Conservation (phyloP, 2,888 invertebrate genomes). For the Acanthosepion esculentum region DNA sequence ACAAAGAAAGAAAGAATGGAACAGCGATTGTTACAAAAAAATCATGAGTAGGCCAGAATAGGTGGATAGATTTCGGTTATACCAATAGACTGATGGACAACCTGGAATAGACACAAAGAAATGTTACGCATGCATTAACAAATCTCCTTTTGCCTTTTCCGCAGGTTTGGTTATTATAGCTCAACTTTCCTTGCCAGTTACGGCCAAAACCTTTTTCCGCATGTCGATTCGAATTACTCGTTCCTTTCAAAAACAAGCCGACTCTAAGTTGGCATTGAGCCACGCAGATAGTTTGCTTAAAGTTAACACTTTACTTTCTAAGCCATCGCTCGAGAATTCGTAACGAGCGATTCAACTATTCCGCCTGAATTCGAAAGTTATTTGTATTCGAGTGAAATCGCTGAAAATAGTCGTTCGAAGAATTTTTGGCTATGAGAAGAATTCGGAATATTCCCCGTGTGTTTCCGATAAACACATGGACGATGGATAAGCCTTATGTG, state of each 20-base stretch:
- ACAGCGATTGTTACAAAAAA: too few species aligned
- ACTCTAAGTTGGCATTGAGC: not conserved
- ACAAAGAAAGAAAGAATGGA: too few species aligned
- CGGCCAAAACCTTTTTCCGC: slow-evolving; percentile 33
- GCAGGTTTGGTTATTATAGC: not conserved
- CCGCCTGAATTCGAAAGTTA: not conserved
- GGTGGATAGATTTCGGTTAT: too few species aligned
- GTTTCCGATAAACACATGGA: not conserved
- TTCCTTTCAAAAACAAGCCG: not conserved
- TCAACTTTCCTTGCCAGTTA: not conserved
- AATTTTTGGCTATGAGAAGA: not conserved
- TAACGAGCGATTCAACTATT: not conserved
- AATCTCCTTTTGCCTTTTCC: not conserved
- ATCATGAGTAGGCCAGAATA: too few species aligned
- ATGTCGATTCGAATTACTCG: not conserved
- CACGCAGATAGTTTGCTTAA: not conserved
- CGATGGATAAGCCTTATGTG: too few species aligned
- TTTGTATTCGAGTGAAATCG: not conserved
- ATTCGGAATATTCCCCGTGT: not conserved
- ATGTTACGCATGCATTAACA: not conserved
- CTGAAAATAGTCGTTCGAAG: rapidly evolving
- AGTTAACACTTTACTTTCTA: not conserved
- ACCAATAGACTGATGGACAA: not conserved
- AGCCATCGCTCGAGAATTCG: not conserved
- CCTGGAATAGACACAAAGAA: not conserved